Conservation (phyloP, 2,113 vertebrate species). For the Ivindomyrus marchei region DNA sequence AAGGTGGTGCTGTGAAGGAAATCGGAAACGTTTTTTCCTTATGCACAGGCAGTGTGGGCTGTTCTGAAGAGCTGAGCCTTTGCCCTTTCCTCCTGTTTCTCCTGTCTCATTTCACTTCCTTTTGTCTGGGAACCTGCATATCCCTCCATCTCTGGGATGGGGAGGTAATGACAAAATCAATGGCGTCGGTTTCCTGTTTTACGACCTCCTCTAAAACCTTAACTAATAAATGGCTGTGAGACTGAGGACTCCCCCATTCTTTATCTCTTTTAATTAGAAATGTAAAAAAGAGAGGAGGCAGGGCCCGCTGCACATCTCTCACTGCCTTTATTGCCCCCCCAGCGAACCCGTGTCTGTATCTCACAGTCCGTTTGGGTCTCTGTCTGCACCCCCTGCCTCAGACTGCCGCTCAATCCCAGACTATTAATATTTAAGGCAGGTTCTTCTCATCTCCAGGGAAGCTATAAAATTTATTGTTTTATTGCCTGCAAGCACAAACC, state of each 20-base stretch:
- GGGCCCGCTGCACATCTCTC: conserved; percentile 44
- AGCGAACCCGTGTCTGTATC: not conserved
- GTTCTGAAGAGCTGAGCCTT: not conserved
- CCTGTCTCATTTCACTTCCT: conserved; percentile 24
- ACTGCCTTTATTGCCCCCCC: not conserved
- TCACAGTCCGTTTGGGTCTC: not conserved
- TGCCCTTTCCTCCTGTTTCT: not conserved
- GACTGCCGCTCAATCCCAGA: not conserved
- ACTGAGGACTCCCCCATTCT: conserved; percentile 75
- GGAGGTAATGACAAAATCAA: conserved; percentile 80
- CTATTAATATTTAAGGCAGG: conserved; percentile 21
- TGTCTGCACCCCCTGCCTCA: not conserved
- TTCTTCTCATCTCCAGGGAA: not conserved
- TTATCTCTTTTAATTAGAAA: conserved; percentile 84
- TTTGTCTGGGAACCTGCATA: conserved; percentile 24
- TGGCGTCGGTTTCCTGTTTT: conserved; percentile 71
- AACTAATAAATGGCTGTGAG: conserved; percentile 76
- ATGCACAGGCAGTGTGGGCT: not conserved
- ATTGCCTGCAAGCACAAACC: not conserved
- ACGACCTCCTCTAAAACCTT: conserved; percentile 74
- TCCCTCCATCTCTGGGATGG: conserved; percentile 49
- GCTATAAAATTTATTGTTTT: conserved; percentile 11
- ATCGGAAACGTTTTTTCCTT: not conserved
- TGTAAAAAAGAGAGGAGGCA: conserved; percentile 74
- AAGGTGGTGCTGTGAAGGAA: not conserved